Evolutionary conservation across 2,888 invertebrate genomes (phyloP).

Genomic region (Itoplectis maculator): DNA sequence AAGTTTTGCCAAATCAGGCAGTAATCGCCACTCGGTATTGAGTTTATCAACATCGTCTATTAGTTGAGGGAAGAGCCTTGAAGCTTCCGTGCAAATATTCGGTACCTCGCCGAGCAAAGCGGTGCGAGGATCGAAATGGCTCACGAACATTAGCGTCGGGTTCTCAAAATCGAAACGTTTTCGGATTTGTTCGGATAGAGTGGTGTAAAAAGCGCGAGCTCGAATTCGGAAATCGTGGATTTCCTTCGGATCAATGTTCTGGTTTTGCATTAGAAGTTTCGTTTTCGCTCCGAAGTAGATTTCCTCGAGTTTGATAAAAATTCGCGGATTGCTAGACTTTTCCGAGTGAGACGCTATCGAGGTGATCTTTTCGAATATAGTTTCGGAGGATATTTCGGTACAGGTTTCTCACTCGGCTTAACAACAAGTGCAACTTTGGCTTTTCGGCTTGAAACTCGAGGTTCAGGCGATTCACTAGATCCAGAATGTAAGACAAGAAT

Average conservation of each 20-base stretch:
- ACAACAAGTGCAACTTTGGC: constrained; percentile 41
- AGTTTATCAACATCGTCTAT: constrained; percentile 38
- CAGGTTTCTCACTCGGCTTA: constrained; percentile 39
- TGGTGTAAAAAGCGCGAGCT: constrained; percentile 45
- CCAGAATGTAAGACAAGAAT: constrained; percentile 39
- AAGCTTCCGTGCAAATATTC: constrained; percentile 42
- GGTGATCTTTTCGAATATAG: constrained; percentile 38
- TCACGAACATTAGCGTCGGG: constrained; percentile 34
- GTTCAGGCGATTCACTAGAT: constrained; percentile 44
- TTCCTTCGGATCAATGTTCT: constrained; percentile 48
- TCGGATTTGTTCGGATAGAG: constrained; percentile 49
- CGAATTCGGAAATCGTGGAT: constrained; percentile 44
- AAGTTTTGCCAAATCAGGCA: constrained; percentile 42
- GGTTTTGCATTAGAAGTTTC: constrained; percentile 28
- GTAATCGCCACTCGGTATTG: constrained; percentile 47
- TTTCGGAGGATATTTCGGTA: constrained; percentile 47
- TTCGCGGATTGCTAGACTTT: constrained; percentile 45
- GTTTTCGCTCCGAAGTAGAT: constrained; percentile 46
- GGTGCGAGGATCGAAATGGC: constrained; percentile 45
- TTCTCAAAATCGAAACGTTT: constrained; percentile 45
- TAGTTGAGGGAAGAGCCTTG: constrained; percentile 38
- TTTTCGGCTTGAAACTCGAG: constrained; percentile 59
- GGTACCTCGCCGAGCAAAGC: constrained; percentile 36
- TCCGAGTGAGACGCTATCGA: constrained; percentile 35
- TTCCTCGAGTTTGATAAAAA: constrained; percentile 41